These are phyloP conservation scores for Calephelis perditalis DNA, from an alignment of 2,888 invertebrate species.

Conservation along the genomic window DNA sequence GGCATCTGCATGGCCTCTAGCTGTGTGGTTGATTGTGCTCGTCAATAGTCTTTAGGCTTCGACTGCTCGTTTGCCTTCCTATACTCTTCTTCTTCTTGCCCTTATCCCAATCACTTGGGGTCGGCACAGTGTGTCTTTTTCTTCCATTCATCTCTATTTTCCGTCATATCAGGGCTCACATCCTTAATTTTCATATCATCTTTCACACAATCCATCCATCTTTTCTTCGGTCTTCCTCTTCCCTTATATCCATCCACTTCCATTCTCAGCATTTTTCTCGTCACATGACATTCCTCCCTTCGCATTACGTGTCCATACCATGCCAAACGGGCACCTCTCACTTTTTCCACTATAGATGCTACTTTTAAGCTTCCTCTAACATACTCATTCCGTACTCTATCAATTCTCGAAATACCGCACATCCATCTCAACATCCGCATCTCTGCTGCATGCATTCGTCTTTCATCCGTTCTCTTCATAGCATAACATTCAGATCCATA, in stretches of 20 bases:
- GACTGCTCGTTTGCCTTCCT: too few relatives aligned
- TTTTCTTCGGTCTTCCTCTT: slow-evolving; percentile 10
- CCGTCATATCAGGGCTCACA: not conserved
- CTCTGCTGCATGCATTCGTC: slow-evolving; percentile 7
- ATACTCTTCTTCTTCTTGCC: not conserved
- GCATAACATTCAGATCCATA: slow-evolving; percentile 15
- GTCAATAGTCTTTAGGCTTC: too few relatives aligned
- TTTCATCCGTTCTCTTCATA: slow-evolving; percentile 8
- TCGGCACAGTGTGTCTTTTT: slow-evolving; percentile 7
- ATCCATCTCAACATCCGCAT: slow-evolving; percentile 21
- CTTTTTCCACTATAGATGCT: slow-evolving; percentile 5
- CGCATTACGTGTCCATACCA: slow-evolving; percentile 5
- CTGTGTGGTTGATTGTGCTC: too few relatives aligned
- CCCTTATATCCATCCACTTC: slow-evolving; percentile 7
- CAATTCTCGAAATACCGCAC: slow-evolving; percentile 19
- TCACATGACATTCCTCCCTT: not conserved
- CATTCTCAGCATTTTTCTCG: slow-evolving; percentile 8
- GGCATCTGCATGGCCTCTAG: too few relatives aligned
- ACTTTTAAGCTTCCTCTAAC: slow-evolving; percentile 17
- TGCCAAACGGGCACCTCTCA: not conserved
- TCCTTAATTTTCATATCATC: not conserved
- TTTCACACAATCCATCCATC: slow-evolving; percentile 1
- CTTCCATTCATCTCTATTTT: slow-evolving; percentile 6
- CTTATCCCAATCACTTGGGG: slow-evolving; percentile 6
- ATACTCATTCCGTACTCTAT: slow-evolving; percentile 22